Conservation (phyloP, 1,140 invertebrate genomes). For the Pseudomyrmex pallidus region DNA sequence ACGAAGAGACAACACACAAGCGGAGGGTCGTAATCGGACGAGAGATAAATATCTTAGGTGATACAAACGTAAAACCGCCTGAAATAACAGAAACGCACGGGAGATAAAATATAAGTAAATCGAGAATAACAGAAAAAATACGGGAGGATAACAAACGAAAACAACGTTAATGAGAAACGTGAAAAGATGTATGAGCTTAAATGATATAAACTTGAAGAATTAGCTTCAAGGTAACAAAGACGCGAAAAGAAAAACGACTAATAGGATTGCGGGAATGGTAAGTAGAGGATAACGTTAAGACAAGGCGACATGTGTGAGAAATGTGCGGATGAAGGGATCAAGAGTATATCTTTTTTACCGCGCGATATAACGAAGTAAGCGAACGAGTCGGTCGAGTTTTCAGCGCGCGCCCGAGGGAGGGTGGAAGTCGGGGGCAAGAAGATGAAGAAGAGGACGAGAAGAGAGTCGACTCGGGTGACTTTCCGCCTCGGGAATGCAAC, state of each 20-base stretch:
- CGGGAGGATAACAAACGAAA: background rate
- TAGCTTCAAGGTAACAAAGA: conserved; percentile 4
- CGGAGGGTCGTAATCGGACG: conserved; percentile 8
- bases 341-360: conserved; percentile 1
- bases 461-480: conserved; percentile 55
- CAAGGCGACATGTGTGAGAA: background rate
- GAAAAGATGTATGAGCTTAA: background rate
- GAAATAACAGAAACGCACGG: background rate
- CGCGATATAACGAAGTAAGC: conserved; percentile 10
- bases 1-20: conserved; percentile 19
- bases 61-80: conserved; percentile 9
- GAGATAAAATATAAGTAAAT: conserved; percentile 4
- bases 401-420: background rate
- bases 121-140: background rate
- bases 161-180: background rate
- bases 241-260: background rate
- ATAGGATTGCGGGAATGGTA: conserved; percentile 14
- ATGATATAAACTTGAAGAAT: background rate
- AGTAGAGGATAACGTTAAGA: conserved; percentile 1
- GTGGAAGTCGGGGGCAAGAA: conserved; percentile 23
- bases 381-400: conserved; percentile 39
- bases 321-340: conserved; percentile 28
- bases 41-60: conserved; percentile 39
- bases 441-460: conserved; percentile 66
- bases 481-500: conserved; percentile 64